phyloP scores from a whole-genome alignment of 2,888 invertebrate species.

The Pristionchus arcanus region DNA sequence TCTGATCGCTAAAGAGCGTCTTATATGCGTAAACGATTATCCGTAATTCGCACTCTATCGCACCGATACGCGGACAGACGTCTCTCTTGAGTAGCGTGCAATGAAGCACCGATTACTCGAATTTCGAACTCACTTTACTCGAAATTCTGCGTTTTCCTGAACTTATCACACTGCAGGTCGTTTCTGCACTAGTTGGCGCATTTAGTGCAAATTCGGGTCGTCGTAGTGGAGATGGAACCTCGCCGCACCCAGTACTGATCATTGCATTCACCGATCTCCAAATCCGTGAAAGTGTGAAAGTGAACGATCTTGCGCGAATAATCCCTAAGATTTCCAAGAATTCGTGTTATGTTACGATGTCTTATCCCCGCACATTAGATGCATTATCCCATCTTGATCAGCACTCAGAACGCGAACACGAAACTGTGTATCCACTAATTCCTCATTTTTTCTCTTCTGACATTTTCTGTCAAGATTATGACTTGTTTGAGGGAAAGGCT shows the following conservation, averaged over 20 bases:
- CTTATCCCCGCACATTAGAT: not conserved
- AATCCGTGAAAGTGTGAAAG: not conserved
- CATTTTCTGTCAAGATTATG: not conserved
- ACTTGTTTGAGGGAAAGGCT: not conserved
- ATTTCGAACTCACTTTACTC: too few species aligned
- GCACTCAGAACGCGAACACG: too few species aligned
- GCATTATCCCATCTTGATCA: not conserved
- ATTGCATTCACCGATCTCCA: not conserved
- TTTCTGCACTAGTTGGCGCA: too few species aligned
- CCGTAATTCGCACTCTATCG: too few species aligned
- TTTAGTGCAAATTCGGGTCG: not conserved
- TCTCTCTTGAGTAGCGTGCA: too few species aligned
- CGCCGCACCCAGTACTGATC: not conserved
- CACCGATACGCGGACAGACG: too few species aligned
- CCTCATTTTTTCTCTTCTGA: not conserved
- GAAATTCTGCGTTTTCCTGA: too few species aligned
- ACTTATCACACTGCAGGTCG: too few species aligned
- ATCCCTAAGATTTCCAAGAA: not conserved
- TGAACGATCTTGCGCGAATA: constrained; percentile 5
- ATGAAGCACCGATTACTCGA: too few species aligned
- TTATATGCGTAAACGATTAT: too few species aligned
- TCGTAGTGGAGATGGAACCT: not conserved
- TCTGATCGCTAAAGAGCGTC: too few species aligned
- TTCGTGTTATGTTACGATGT: not conserved
- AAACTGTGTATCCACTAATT: not conserved